These are phyloP conservation scores for Aleadryas rufinucha DNA, from an alignment of 2,113 vertebrate genomes.

Conservation along the genomic window DNA sequence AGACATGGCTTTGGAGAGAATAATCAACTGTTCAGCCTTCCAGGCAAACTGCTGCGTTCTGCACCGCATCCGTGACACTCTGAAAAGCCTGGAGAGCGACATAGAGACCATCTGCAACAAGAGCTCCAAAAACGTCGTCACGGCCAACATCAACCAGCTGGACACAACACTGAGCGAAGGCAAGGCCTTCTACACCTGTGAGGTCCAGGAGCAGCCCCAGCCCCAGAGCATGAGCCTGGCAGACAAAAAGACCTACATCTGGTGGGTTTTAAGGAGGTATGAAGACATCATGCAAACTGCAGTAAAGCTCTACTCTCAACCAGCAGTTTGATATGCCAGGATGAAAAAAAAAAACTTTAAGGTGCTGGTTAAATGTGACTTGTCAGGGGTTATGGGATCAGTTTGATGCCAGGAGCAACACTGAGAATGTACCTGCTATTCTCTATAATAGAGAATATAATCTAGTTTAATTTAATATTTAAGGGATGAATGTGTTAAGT, in stretches of 20 bases:
- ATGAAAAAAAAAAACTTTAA: neutral
- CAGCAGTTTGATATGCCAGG: fast-evolving
- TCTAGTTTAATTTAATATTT: slow-evolving; percentile 8
- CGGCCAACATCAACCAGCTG: neutral
- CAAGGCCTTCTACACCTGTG: neutral
- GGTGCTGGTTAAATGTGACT: neutral
- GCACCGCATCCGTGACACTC: neutral
- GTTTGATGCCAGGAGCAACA: neutral
- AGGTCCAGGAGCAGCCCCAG: fast-evolving
- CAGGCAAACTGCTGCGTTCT: neutral
- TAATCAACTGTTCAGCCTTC: neutral
- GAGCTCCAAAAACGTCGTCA: fast-evolving
- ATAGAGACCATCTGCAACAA: fast-evolving
- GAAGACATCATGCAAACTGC: fast-evolving
- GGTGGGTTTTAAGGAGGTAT: neutral
- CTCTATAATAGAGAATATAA: neutral
- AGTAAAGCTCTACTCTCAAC: neutral
- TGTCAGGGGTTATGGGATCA: neutral
- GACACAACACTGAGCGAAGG: fast-evolving
- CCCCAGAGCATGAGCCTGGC: fast-evolving
- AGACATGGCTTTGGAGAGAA: fast-evolving
- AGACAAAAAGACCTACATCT: neutral
- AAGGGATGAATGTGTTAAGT: neutral
- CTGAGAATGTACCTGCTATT: neutral
- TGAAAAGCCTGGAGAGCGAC: fast-evolving